A percentile compares a stretch with the other conserved stretches of the same genome.
Evolutionary conservation across 2,797 vertebrate genomes (phyloP).

Genomic region (Sylvia borin): DNA sequence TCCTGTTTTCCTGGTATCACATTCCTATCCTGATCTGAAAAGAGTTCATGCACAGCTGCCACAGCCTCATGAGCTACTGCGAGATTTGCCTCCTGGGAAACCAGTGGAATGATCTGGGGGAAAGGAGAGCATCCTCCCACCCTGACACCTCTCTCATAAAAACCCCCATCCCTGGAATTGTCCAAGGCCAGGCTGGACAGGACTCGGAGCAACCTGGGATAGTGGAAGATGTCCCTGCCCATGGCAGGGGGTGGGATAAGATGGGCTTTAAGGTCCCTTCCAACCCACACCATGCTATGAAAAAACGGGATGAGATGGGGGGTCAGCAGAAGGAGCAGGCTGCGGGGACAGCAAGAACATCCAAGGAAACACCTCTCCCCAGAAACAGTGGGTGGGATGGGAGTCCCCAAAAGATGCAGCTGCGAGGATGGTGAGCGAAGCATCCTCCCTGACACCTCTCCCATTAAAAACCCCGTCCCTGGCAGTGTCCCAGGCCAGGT

Average conservation of each 20-base stretch:
- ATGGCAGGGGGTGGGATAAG: not conserved
- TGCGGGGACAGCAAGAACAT: not conserved
- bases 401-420: too few species aligned
- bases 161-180: not conserved
- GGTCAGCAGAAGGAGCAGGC: not conserved
- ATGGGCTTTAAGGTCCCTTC: not conserved
- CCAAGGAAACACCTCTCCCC: not conserved
- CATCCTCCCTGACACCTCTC: not conserved
- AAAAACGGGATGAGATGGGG: not conserved
- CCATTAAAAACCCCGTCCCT: not conserved
- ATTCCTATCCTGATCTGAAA: not conserved
- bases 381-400: rapidly evolving
- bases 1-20: not conserved
- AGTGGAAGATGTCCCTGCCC: not conserved
- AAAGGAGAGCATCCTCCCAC: not conserved
- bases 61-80: not conserved
- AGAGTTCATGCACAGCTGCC: not conserved
- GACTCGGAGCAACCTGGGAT: too few species aligned
- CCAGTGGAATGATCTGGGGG: not conserved
- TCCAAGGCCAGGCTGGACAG: not conserved
- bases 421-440: too few species aligned
- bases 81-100: not conserved
- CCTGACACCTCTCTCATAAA: not conserved
- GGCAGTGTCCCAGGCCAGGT: not conserved
- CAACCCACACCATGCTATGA: not conserved